Evolutionary conservation across 2,888 invertebrate species (phyloP).

Genomic region (Oscheius sp.): DNA sequence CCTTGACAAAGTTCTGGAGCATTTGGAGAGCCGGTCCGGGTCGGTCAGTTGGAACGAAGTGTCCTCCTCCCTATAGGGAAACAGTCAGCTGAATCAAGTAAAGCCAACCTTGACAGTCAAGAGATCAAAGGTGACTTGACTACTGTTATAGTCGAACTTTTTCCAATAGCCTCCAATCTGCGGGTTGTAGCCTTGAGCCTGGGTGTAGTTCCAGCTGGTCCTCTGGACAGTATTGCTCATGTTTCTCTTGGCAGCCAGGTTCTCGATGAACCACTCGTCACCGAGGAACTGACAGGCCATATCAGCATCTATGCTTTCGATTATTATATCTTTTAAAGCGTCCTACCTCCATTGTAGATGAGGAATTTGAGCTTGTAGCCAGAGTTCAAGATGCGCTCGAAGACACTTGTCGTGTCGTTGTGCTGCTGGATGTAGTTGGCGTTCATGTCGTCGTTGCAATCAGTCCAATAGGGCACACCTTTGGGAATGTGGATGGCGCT

Average conservation of each 20-base stretch:
- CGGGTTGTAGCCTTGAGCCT: conserved; percentile 46
- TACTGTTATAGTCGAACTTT: conserved; percentile 49
- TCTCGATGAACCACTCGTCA: conserved; percentile 70
- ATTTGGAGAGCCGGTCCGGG: conserved; percentile 84
- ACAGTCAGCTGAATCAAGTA: not conserved
- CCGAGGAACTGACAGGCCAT: conserved; percentile 61
- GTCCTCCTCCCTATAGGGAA: conserved; percentile 76
- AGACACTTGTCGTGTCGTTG: conserved; percentile 65
- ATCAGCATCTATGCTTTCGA: no score
- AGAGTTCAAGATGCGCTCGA: conserved; percentile 49
- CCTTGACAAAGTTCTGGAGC: conserved; percentile 79
- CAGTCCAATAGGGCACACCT: conserved; percentile 47
- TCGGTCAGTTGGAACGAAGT: conserved; percentile 86
- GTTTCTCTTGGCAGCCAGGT: conserved; percentile 47
- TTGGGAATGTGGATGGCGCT: conserved; percentile 57
- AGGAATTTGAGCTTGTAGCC: conserved; percentile 52
- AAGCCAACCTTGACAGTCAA: conserved; percentile 54
- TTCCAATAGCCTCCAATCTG: conserved; percentile 63
- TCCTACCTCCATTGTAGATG: conserved; percentile 63
- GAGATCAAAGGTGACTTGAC: conserved; percentile 52
- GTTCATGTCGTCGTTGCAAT: conserved; percentile 63
- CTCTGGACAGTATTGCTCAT: conserved; percentile 43
- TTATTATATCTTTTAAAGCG: no score
- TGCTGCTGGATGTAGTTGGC: conserved; percentile 64
- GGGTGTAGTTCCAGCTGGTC: conserved; percentile 62